These are phyloP conservation scores for Ophraella communa DNA, from an alignment of 2,888 invertebrate species.

Conservation along the genomic window DNA sequence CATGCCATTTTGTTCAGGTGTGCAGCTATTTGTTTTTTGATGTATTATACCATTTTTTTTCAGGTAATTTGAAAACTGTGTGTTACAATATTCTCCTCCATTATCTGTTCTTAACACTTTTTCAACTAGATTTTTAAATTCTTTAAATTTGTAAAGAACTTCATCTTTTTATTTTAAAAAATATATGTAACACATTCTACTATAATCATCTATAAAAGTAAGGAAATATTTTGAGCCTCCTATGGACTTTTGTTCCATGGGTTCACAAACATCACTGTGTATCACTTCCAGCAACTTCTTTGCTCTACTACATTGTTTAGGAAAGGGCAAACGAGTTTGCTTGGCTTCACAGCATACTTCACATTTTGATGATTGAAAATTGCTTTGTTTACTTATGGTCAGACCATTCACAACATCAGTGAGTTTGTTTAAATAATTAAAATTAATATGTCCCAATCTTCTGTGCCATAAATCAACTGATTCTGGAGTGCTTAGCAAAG, in stretches of 20 bases:
- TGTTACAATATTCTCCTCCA: constrained; percentile 39
- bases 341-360: background rate
- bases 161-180: constrained; percentile 48
- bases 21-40: constrained; percentile 43
- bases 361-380: background rate
- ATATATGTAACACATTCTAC: constrained; percentile 43
- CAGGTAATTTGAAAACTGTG: constrained; percentile 28
- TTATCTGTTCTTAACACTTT: constrained; percentile 43
- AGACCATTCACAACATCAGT: constrained; percentile 26
- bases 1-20: constrained; percentile 47
- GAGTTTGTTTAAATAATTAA: constrained; percentile 16
- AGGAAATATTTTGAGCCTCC: constrained; percentile 46
- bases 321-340: no score
- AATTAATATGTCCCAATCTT: constrained; percentile 31
- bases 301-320: no score
- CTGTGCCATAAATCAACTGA: constrained; percentile 29
- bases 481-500: background rate
- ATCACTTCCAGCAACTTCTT: constrained; percentile 20
- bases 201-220: constrained; percentile 49
- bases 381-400: constrained; percentile 5
- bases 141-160: constrained; percentile 37
- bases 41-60: constrained; percentile 40
- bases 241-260: constrained; percentile 35
- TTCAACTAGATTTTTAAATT: constrained; percentile 45
- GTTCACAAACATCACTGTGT: constrained; percentile 31